phyloP scores from a whole-genome alignment of 2,113 vertebrate species.

The Gnathonemus longibarbis region DNA sequence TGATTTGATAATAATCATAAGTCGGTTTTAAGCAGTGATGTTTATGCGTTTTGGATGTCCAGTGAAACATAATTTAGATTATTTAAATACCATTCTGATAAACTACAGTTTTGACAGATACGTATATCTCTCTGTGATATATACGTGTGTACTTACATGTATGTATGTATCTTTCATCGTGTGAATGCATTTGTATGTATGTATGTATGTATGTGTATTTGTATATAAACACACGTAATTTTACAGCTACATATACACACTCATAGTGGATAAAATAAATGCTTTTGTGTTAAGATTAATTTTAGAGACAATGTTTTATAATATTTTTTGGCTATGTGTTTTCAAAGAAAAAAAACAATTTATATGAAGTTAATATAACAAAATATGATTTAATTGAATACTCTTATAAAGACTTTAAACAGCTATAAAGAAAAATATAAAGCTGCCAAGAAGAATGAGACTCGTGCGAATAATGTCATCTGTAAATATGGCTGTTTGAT shows the following conservation, averaged over 20 bases:
- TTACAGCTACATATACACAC: not conserved
- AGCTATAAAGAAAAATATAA: not conserved
- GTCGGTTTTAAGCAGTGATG: not conserved
- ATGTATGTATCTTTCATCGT: not conserved
- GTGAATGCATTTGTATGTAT: not conserved
- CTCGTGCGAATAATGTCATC: not conserved
- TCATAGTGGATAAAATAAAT: not conserved
- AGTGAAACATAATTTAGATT: not conserved
- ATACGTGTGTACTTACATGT: constrained; percentile 53
- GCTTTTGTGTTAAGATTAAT: not conserved
- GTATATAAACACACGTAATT: not conserved
- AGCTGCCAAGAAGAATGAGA: not conserved
- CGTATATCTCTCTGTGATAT: not conserved
- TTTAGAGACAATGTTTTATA: not conserved
- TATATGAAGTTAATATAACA: not conserved
- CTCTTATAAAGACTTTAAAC: not conserved
- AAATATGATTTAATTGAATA: not conserved
- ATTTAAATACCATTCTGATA: not conserved
- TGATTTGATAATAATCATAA: constrained; percentile 22
- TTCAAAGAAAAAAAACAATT: not conserved
- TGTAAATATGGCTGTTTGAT: not conserved
- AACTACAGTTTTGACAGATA: constrained; percentile 13
- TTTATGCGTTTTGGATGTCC: not conserved
- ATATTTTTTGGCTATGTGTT: not conserved
- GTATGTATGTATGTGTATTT: not conserved